A percentile compares a stretch with the other conserved stretches of the same genome.
phyloP scores from a whole-genome alignment of 2,113 vertebrate genomes.

The Pluvianellus socialis region DNA sequence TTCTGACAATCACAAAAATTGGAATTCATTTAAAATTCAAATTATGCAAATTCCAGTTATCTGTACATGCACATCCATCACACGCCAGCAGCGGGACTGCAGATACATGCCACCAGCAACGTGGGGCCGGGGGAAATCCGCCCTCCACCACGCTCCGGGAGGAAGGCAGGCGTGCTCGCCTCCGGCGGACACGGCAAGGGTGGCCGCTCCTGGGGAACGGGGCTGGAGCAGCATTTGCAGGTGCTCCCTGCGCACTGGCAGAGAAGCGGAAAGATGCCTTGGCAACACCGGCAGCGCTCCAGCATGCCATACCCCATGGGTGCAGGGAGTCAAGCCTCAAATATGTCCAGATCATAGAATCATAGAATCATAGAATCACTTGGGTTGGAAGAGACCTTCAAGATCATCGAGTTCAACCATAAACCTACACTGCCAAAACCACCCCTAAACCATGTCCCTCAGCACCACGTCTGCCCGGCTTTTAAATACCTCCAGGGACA shows the following conservation, averaged over 20 bases:
- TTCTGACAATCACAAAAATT: constrained; percentile 37
- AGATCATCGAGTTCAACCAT: too few relatives aligned
- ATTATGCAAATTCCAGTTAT: constrained; percentile 54
- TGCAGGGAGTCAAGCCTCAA: background rate
- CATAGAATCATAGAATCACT: too few relatives aligned
- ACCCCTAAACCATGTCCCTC: too few relatives aligned
- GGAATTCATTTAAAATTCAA: constrained; percentile 43
- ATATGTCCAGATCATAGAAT: background rate
- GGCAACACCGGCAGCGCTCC: background rate
- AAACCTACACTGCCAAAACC: too few relatives aligned
- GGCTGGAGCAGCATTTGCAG: background rate
- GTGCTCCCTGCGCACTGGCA: background rate
- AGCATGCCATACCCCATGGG: rapidly evolving
- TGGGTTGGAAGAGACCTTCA: too few relatives aligned
- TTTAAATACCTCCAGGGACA: too few relatives aligned
- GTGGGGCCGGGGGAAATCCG: background rate
- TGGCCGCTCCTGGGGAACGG: rapidly evolving
- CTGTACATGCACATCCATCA: background rate
- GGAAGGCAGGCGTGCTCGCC: background rate
- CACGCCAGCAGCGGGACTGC: background rate
- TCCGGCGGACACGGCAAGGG: rapidly evolving
- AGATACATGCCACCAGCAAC: background rate
- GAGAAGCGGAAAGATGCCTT: background rate
- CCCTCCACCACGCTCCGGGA: rapidly evolving
- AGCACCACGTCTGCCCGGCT: too few relatives aligned